These are phyloP conservation scores for Sakesphorus luctuosus DNA, from an alignment of 2,113 vertebrate genomes.

Conservation along the genomic window DNA sequence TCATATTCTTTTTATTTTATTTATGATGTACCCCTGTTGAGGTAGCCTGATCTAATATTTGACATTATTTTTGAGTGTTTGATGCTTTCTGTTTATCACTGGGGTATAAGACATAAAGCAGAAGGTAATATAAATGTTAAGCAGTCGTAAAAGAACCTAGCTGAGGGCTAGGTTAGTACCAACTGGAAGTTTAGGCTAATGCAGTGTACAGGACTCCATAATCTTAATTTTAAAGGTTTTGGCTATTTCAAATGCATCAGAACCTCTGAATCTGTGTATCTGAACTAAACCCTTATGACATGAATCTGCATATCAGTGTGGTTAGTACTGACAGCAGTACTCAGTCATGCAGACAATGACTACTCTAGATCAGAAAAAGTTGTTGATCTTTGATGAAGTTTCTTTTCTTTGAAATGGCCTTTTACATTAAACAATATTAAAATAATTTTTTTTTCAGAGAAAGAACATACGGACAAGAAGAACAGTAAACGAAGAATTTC, in stretches of 20 bases:
- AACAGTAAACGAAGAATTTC: constrained; percentile 21
- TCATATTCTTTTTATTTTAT: not conserved
- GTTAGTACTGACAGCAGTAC: not conserved
- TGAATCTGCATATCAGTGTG: not conserved
- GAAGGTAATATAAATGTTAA: not conserved
- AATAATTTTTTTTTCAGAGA: constrained; percentile 17
- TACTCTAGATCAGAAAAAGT: not conserved
- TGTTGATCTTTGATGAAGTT: not conserved
- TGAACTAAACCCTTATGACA: not conserved
- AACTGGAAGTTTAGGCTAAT: not conserved
- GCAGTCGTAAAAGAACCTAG: not conserved
- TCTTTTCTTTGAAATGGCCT: not conserved
- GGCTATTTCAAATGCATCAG: not conserved
- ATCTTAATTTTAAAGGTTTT: not conserved
- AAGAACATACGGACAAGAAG: not conserved
- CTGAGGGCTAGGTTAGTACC: not conserved
- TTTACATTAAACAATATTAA: not conserved
- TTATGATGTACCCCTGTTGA: not conserved
- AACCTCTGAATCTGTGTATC: not conserved
- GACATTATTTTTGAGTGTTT: not conserved
- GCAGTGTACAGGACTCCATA: not conserved
- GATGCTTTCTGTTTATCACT: not conserved
- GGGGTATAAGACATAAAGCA: not conserved
- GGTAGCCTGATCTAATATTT: not conserved
- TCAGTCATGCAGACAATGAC: not conserved